These are phyloP conservation scores for Calidris pygmaea DNA, from an alignment of 2,113 vertebrate genomes.

Conservation along the genomic window DNA sequence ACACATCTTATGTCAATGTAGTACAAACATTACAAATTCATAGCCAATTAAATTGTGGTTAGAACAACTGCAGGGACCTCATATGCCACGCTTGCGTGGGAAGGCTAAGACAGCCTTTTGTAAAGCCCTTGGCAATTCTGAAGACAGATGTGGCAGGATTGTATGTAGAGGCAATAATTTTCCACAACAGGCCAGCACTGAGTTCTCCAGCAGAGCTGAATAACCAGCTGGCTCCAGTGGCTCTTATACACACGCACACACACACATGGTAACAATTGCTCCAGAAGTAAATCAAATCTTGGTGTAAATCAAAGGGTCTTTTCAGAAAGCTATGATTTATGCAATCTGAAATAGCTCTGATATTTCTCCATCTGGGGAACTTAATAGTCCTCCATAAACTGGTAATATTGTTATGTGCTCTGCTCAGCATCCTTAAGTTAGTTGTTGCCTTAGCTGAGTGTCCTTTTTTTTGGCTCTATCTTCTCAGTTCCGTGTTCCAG, in stretches of 20 bases:
- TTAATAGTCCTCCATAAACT: not conserved
- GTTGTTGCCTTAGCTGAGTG: not conserved
- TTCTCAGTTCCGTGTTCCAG: not conserved
- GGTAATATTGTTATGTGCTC: not conserved
- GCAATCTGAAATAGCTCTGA: not conserved
- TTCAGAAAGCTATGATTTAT: not conserved
- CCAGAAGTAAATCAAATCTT: not conserved
- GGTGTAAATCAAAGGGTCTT: not conserved
- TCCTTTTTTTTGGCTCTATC: not conserved
- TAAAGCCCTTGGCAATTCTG: not conserved
- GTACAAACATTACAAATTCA: not conserved
- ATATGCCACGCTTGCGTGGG: rapidly evolving
- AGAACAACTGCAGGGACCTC: not conserved
- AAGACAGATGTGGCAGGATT: not conserved
- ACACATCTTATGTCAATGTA: not conserved
- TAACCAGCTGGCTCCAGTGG: not conserved
- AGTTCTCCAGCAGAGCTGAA: not conserved
- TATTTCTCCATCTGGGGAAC: not conserved
- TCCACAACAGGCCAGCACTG: not conserved
- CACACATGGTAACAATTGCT: not conserved
- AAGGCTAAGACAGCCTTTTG: not conserved
- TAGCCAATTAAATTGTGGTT: not conserved
- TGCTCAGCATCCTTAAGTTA: not conserved
- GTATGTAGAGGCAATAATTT: not conserved
- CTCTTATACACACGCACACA: not conserved